Evolutionary conservation across 2,797 vertebrate genomes (phyloP).

Genomic region (Novumbra hubbsi): DNA sequence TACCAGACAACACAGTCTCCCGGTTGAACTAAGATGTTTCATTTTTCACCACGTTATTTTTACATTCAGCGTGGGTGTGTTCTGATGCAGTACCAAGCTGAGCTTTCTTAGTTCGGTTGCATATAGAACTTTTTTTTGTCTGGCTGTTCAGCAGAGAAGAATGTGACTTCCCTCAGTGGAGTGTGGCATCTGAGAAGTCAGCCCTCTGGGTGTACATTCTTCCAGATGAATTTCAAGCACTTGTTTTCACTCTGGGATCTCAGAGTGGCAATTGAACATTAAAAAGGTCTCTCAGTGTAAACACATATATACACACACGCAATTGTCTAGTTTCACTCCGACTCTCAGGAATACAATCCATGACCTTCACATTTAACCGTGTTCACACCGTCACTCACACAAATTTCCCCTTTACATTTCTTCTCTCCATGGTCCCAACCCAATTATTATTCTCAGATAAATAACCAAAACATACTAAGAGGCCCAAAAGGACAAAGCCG

Average conservation of each 20-base stretch:
- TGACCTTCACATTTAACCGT: neutral
- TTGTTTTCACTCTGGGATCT: conserved; percentile 4
- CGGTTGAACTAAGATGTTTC: neutral
- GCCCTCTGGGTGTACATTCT: conserved; percentile 12
- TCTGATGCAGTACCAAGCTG: neutral
- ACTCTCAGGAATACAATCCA: neutral
- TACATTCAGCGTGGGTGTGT: neutral
- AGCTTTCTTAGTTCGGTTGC: conserved; percentile 15
- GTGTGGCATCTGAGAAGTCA: conserved; percentile 14
- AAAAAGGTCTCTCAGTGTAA: neutral
- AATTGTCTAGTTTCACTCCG: no score
- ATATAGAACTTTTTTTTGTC: neutral
- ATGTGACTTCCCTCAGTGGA: neutral
- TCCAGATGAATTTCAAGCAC: conserved; percentile 21
- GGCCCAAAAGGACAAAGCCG: no score
- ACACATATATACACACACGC: neutral
- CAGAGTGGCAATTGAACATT: neutral
- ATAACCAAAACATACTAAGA: no score
- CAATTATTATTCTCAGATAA: no score
- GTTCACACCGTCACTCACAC: neutral
- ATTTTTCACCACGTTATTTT: neutral
- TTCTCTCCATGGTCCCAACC: neutral
- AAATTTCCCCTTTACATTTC: neutral
- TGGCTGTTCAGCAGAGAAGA: neutral
- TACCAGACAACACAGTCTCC: neutral